Conservation (phyloP, 2,113 vertebrate genomes). For the Hemibagrus wyckioides region DNA sequence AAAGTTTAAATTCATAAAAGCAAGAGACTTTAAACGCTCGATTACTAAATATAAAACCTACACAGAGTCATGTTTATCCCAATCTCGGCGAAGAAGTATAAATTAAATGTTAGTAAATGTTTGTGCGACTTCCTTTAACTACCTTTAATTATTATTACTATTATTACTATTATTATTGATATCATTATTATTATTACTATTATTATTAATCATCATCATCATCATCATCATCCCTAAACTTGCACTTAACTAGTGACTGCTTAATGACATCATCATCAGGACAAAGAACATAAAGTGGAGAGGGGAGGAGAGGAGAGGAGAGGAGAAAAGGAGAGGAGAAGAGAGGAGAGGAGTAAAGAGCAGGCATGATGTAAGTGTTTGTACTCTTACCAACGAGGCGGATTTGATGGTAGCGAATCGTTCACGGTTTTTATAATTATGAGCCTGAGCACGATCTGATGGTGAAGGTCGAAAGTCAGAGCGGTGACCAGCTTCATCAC, state of each 20-base stretch:
- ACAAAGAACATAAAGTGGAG: slow-evolving; percentile 2
- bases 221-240: too few relatives aligned
- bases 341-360: slow-evolving; percentile 23
- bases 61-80: not conserved
- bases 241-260: not conserved
- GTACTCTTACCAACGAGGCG: slow-evolving; percentile 92
- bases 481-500: slow-evolving; percentile 91
- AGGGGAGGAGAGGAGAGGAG: slow-evolving; percentile 23
- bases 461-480: slow-evolving; percentile 87
- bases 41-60: not conserved
- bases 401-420: slow-evolving; percentile 99
- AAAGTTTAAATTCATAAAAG: not conserved
- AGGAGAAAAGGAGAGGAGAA: not conserved
- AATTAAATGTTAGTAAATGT: not conserved
- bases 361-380: slow-evolving; percentile 10
- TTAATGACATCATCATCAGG: not conserved
- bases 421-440: slow-evolving; percentile 94
- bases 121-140: not conserved
- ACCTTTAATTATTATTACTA: not conserved
- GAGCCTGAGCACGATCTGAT: slow-evolving; percentile 89
- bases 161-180: not conserved
- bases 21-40: not conserved
- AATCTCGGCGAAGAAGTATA: not conserved
- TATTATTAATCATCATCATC: too few relatives aligned
- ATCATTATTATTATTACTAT: not conserved